Conservation (phyloP, 64 coral and sea anemone genomes). For the Stylophora pistillata region DNA sequence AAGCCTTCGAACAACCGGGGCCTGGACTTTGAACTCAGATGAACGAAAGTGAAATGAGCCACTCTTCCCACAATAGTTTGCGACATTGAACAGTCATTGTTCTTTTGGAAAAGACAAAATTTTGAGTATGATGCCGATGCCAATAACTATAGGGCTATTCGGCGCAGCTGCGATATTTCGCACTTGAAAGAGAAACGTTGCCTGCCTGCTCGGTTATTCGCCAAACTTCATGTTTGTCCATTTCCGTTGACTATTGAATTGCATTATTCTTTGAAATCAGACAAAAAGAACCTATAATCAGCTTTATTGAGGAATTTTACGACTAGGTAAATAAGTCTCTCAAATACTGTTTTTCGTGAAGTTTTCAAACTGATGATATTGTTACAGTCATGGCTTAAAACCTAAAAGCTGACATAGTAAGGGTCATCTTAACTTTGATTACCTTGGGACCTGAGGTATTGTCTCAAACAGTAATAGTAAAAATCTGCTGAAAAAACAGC, state of each 20-base stretch:
- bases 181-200: not conserved
- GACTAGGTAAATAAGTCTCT: not conserved
- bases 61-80: too few species aligned
- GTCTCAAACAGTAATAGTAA: not conserved
- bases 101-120: too few species aligned
- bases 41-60: too few species aligned
- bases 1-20: too few species aligned
- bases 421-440: not conserved
- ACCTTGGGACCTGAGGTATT: not conserved
- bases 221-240: not conserved
- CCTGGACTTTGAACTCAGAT: too few species aligned
- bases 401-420: too few species aligned
- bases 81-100: too few species aligned
- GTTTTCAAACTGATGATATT: not conserved
- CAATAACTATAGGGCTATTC: not conserved
- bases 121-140: not conserved
- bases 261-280: conserved; percentile 11
- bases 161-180: not conserved
- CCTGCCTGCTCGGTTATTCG: too few species aligned
- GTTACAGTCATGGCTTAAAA: too few species aligned
- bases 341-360: not conserved
- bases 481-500: conserved; percentile 30
- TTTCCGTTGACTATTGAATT: conserved; percentile 6
- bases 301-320: conserved; percentile 17
- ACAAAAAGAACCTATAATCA: not conserved